Base-by-base conservation (phyloP, 2,888 invertebrate species). In the Latrodectus hesperus region DNA sequence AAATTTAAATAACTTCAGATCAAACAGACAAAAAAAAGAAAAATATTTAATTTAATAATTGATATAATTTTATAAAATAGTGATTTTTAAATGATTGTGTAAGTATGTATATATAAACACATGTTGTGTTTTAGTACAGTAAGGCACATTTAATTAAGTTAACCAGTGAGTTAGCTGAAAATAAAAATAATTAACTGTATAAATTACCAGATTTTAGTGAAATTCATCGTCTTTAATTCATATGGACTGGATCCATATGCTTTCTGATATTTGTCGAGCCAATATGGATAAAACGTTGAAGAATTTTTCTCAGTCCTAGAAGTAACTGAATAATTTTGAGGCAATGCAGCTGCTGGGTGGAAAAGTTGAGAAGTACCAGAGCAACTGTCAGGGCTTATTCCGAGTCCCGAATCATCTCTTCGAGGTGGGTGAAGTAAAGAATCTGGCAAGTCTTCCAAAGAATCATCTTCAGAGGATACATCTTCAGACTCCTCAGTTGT, bases 331-430 rank as follows among this genome's bases (percentile, higher is more conserved):
- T 22, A n/a, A n/a, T 60, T 22, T 16, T 53, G 4, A 5, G 68
- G 77, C 9, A 65, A 17, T 11, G 14, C 17, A 52, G 38, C 9
- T 3, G 51, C 12, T 16, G 53, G 55, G 14, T 83, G 82, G 52
- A 88, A 83, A 10, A 78, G 68, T 16, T 83, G 87, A 11, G 83
- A 83, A 16, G 82, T 68, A n/a, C 82, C 82, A 12, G 87, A 83
- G 65, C 78, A 78, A 12, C 87, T 88, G 26, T 88, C 87, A 3
- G 87, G 87, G 51, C 87, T 88, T 60, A 88, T 88, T 14, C 83
- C 88, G 9, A 88, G 38, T 14, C 88, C 88, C 6, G 88, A 88
- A 75, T 88, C 88, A 72, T 88, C 88, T 38, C 88, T 64, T 2
- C 76, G 80, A 11, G 88, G 88, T 0, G 76, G 76, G 6, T 49